A percentile compares a stretch with the other conserved stretches of the same genome.
phyloP scores from a whole-genome alignment of 2,888 invertebrate species.

The Sceliomorpha sp. region DNA sequence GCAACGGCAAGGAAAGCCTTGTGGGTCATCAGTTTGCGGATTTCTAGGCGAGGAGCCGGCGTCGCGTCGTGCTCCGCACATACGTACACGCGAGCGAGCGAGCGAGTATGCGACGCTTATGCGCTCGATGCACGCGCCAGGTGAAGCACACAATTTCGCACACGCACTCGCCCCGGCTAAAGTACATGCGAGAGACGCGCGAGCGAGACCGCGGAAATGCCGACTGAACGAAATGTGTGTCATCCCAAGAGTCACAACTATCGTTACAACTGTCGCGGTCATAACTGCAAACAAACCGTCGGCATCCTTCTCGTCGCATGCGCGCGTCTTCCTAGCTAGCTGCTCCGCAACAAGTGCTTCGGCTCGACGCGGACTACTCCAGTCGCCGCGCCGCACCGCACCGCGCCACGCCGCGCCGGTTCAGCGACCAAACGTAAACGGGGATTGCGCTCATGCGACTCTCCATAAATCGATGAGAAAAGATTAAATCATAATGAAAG shows the following conservation, averaged over 20 bases:
- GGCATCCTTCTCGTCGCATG: conserved; percentile 18
- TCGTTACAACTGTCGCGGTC: conserved; percentile 27
- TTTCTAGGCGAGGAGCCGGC: conserved; percentile 66
- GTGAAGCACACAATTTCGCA: conserved; percentile 26
- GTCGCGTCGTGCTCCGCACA: conserved; percentile 50
- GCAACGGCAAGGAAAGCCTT: conserved; percentile 15
- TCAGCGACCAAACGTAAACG: too few relatives aligned
- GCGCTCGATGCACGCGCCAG: conserved; percentile 20
- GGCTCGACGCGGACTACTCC: too few relatives aligned
- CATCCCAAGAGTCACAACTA: conserved; percentile 52
- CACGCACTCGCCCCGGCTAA: not conserved
- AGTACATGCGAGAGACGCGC: conserved; percentile 15
- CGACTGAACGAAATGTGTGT: conserved; percentile 69
- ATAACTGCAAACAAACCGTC: conserved; percentile 27
- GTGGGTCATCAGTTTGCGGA: conserved; percentile 41
- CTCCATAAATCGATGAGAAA: too few relatives aligned
- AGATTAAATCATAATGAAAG: too few relatives aligned
- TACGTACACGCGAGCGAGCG: conserved; percentile 26
- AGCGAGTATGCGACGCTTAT: too few relatives aligned
- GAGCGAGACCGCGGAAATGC: conserved; percentile 47
- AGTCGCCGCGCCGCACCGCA: too few relatives aligned
- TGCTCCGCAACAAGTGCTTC: too few relatives aligned
- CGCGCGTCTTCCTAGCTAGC: too few relatives aligned
- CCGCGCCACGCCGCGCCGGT: too few relatives aligned
- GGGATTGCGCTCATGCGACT: too few relatives aligned